Conservation (phyloP, 1,140 invertebrate species). For the Hesperophylax magnus region DNA sequence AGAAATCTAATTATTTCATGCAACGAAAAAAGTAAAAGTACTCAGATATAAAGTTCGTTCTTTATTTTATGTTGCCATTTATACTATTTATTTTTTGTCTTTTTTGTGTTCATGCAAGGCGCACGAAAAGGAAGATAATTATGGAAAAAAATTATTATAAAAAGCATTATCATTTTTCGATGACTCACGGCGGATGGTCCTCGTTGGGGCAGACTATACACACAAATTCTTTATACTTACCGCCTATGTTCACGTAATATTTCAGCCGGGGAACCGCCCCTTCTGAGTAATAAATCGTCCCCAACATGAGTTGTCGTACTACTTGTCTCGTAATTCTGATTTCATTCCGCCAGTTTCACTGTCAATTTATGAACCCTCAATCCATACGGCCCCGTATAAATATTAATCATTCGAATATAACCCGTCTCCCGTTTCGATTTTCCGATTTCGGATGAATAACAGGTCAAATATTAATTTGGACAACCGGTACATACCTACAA, state of each 20-base stretch:
- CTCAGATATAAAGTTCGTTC: too few relatives aligned
- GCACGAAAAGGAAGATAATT: too few relatives aligned
- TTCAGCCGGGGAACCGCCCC: constrained; percentile 3
- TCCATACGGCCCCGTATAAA: background rate
- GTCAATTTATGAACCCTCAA: constrained; percentile 3
- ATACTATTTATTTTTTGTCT: too few relatives aligned
- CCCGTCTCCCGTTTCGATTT: background rate
- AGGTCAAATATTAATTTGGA: background rate
- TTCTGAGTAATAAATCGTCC: constrained; percentile 4
- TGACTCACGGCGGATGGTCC: too few relatives aligned
- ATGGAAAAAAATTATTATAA: too few relatives aligned
- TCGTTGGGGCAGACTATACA: too few relatives aligned
- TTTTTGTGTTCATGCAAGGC: too few relatives aligned
- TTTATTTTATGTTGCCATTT: too few relatives aligned
- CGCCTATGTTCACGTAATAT: constrained; percentile 8
- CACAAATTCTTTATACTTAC: background rate
- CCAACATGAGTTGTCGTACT: constrained; percentile 12
- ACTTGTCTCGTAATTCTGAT: constrained; percentile 23
- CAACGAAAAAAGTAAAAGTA: too few relatives aligned
- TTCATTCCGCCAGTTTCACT: constrained; percentile 15
- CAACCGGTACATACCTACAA: too few relatives aligned
- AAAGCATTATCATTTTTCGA: too few relatives aligned
- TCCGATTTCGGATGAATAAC: background rate
- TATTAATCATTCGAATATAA: background rate
- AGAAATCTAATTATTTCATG: too few relatives aligned